phyloP scores from a whole-genome alignment of 1,140 invertebrate species.

The Melanaphis sacchari region DNA sequence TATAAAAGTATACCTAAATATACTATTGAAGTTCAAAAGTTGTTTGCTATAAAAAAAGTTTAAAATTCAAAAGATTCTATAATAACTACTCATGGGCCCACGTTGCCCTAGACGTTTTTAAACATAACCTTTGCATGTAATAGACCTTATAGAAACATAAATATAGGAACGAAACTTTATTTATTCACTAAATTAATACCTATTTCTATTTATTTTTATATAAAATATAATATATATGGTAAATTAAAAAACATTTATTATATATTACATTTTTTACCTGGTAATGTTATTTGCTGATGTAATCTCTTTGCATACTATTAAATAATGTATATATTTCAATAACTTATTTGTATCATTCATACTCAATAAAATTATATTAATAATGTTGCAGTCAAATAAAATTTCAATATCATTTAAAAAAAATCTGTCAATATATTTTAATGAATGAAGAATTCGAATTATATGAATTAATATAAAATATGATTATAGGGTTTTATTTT shows the following conservation, averaged over 20 bases:
- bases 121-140: slow-evolving; percentile 11
- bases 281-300: background rate
- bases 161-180: background rate
- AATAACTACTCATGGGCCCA: background rate
- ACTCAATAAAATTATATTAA: background rate
- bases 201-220: background rate
- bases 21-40: no score
- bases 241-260: background rate
- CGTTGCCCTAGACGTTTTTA: background rate
- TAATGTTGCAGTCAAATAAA: background rate
- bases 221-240: background rate
- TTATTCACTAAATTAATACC: background rate
- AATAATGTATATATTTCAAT: background rate
- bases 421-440: slow-evolving; percentile 2
- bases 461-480: background rate
- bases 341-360: slow-evolving; percentile 5
- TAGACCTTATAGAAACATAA: background rate
- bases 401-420: slow-evolving; percentile 7
- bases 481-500: no score
- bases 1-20: no score
- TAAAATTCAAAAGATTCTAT: background rate
- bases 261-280: background rate
- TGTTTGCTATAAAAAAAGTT: no score
- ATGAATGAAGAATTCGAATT: background rate
- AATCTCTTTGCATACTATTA: background rate